Conservation (phyloP, 2,797 vertebrate genomes). For the Glossophaga mutica region DNA sequence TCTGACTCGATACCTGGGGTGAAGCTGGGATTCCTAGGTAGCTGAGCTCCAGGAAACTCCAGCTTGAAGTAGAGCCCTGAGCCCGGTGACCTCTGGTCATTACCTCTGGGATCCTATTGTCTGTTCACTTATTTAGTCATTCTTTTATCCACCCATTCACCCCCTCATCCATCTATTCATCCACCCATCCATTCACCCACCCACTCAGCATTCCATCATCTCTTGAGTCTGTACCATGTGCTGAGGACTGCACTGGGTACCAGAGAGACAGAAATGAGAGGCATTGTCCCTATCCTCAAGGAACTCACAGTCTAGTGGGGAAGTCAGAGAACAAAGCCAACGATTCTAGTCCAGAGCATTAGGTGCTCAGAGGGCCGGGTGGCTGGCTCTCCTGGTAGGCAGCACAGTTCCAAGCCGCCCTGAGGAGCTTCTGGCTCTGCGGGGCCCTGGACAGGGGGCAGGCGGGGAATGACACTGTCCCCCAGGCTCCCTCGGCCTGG, state of each 20-base stretch:
- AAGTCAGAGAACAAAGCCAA: not conserved
- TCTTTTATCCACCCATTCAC: not conserved
- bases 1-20: not conserved
- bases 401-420: not conserved
- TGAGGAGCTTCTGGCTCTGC: not conserved
- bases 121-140: not conserved
- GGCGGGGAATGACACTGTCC: not conserved
- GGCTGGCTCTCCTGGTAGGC: not conserved
- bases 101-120: not conserved
- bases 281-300: not conserved
- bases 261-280: not conserved
- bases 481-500: not conserved
- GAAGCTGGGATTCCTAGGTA: not conserved
- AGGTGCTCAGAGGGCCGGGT: not conserved
- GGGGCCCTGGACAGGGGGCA: not conserved
- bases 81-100: not conserved
- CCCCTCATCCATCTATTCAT: fast-evolving
- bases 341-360: not conserved
- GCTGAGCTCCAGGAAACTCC: not conserved
- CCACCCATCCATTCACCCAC: fast-evolving
- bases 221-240: not conserved
- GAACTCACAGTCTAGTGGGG: not conserved
- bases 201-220: not conserved
- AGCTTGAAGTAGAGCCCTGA: not conserved
- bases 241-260: not conserved